Base-by-base conservation (phyloP, 2,113 vertebrate species). In the Benitochromis conjunctus region DNA sequence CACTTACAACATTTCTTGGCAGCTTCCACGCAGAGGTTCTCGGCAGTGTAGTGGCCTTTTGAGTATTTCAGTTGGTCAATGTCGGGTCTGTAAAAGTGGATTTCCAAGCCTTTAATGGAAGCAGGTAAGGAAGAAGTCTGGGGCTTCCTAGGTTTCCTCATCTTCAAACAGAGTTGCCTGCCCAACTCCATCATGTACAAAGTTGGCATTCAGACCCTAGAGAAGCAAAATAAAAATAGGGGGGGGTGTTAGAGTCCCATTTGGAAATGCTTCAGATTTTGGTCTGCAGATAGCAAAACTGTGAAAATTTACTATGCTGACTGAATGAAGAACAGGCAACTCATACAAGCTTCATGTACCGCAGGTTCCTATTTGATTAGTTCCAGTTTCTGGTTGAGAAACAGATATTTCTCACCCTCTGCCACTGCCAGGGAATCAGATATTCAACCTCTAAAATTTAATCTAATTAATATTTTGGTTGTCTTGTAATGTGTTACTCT, bases 81-180 rank as follows among this genome's bases (percentile, higher is more conserved):
- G 1, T 98, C 97, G 0, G 93, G 88, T 77, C 96, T 88, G 91
- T 99, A 99, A 91, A 99, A 98, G 80, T 96, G 94, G 78, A 99
- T 95, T 84, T 98, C 97, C 58, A 98, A 93, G 48, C 98, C 98
- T 14, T 91, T 92, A 74, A 95, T 93, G 82, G 93, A 60, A n/a
- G 89, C 93, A 6, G 96, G 95, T 84, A 96, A 93, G 69, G 92
- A 77, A 24, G 91, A 92, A 66, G 95, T 89, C 18, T 97, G 97
- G 0, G 85, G 91, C 74, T 95, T 98, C 90, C 93, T 97, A 21
- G 88, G 97, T 95, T 93, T 97, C 96, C 97, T 97, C 97, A 98
- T 98, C 94, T 99, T 99, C 83, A 97, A 97, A 96, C 99, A 99
- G 95, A 99, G 98, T 96, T 98, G 98, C 97, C 98, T 97, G 89